Percentiles rank a stretch among this genome's conserved stretches.
These are phyloP conservation scores for Melanocharis versteri DNA, from an alignment of 2,113 vertebrate species.

Conservation along the genomic window DNA sequence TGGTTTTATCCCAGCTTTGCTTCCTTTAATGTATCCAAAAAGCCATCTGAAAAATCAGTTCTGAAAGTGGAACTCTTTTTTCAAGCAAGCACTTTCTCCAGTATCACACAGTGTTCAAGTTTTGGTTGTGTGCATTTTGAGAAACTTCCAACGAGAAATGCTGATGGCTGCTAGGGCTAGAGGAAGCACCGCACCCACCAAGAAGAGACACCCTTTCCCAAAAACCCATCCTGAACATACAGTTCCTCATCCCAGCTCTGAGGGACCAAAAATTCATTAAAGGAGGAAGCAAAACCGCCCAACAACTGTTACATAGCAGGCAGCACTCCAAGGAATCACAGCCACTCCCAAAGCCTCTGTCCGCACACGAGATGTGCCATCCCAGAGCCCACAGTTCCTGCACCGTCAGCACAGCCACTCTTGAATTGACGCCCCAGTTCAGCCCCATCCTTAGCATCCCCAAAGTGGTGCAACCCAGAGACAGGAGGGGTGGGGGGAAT, in stretches of 20 bases:
- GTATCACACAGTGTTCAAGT: neutral
- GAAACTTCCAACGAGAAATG: neutral
- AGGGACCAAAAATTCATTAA: neutral
- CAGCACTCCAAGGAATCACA: neutral
- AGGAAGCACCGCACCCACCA: neutral
- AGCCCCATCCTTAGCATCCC: neutral
- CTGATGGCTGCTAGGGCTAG: neutral
- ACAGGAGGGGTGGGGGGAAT: neutral
- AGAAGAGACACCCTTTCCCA: neutral
- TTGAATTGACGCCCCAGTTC: accelerated
- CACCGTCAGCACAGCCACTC: neutral
- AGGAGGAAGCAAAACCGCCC: conserved; percentile 7
- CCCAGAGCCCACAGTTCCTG: neutral
- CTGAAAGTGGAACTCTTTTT: neutral
- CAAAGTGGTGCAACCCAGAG: accelerated
- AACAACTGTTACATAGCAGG: neutral
- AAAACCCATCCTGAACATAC: neutral
- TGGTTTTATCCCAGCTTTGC: neutral
- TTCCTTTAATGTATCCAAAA: neutral
- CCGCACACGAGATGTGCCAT: accelerated
- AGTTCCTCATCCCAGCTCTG: neutral
- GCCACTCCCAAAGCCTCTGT: neutral
- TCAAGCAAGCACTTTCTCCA: neutral
- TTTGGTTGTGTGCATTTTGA: neutral
- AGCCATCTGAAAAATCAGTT: neutral